Evolutionary conservation across 2,888 invertebrate genomes (phyloP).

Genomic region (Acanthosepion esculentum): DNA sequence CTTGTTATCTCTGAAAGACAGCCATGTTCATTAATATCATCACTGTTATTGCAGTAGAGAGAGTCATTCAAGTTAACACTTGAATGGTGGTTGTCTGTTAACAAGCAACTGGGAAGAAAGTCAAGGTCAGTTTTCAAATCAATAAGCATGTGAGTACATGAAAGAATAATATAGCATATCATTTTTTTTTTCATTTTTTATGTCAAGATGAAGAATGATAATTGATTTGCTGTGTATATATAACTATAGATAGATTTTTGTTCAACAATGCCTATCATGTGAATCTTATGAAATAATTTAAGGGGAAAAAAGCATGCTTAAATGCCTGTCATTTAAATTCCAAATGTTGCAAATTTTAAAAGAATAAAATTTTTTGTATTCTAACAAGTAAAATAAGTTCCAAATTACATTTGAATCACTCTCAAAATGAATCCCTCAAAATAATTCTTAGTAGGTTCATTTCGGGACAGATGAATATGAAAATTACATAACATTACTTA

Average conservation of each 20-base stretch:
- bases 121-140: background rate
- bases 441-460: background rate
- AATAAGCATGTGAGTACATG: background rate
- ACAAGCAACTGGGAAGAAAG: background rate
- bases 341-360: background rate
- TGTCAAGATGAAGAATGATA: background rate
- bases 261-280: background rate
- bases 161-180: background rate
- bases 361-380: no score
- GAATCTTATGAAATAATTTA: background rate
- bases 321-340: background rate
- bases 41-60: background rate
- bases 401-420: background rate
- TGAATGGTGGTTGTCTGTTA: background rate
- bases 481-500: no score
- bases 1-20: background rate
- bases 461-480: no score
- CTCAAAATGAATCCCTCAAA: background rate
- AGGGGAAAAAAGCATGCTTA: background rate
- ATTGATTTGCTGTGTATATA: background rate
- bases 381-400: no score
- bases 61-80: background rate
- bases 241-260: background rate
- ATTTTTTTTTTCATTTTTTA: background rate
- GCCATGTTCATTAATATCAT: conserved; percentile 7